Conservation (phyloP, 1,140 invertebrate genomes). For the Ladona fulva region DNA sequence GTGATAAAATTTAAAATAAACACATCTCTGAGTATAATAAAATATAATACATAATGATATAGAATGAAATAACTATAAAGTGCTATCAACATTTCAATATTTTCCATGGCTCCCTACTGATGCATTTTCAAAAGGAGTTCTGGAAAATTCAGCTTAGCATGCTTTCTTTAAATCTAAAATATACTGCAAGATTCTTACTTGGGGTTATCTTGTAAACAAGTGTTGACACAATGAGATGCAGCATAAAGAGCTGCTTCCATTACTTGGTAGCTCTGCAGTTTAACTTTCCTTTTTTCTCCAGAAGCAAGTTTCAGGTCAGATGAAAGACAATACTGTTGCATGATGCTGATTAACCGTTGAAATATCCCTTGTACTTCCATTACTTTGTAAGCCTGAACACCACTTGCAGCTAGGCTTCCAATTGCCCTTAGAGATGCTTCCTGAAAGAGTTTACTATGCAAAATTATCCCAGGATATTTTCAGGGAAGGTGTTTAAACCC, state of each 20-base stretch:
- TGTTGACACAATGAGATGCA: background rate
- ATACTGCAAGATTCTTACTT: background rate
- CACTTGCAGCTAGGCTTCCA: background rate
- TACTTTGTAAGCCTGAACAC: background rate
- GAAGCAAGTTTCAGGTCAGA: background rate
- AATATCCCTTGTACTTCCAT: background rate
- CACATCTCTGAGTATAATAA: too few species aligned
- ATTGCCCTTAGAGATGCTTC: background rate
- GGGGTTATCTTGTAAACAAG: background rate
- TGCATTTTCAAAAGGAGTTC: too few species aligned
- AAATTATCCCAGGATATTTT: too few species aligned
- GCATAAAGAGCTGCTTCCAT: background rate
- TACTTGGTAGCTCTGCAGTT: background rate
- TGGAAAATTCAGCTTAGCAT: too few species aligned
- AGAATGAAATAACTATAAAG: too few species aligned
- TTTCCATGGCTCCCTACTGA: too few species aligned
- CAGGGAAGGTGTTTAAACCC: too few species aligned
- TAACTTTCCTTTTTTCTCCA: background rate
- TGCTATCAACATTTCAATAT: too few species aligned
- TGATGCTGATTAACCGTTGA: background rate
- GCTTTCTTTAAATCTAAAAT: too few species aligned
- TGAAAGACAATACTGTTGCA: background rate
- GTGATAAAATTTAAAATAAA: too few species aligned
- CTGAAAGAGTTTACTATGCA: background rate
- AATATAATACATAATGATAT: too few species aligned